A percentile compares a stretch with the other conserved stretches of the same genome.
Conservation (phyloP, 2,888 invertebrate genomes). For the Tipula helvola region DNA sequence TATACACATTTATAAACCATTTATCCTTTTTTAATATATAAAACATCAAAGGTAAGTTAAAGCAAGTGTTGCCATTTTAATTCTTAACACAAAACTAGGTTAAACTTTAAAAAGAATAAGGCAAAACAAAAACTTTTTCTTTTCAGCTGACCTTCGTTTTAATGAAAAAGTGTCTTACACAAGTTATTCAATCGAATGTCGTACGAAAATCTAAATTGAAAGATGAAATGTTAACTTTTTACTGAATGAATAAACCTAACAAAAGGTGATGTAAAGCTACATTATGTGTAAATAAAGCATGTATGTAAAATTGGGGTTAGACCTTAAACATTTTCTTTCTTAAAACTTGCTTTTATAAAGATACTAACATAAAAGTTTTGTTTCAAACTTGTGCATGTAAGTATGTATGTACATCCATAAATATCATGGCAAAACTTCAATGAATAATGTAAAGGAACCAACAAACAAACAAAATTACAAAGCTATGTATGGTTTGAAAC, state of each 20-base stretch:
- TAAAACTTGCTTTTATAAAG: background rate
- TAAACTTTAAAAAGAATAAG: background rate
- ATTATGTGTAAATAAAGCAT: background rate
- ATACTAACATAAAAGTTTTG: background rate
- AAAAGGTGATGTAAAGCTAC: background rate
- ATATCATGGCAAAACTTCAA: background rate
- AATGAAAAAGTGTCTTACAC: background rate
- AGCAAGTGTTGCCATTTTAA: too few relatives aligned
- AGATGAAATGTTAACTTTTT: background rate
- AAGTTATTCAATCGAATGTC: background rate
- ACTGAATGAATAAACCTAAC: background rate
- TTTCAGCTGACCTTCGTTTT: background rate
- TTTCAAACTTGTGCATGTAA: background rate
- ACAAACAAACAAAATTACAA: background rate
- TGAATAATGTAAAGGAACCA: background rate
- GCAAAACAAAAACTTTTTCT: background rate
- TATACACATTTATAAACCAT: too few relatives aligned
- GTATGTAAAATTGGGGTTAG: background rate
- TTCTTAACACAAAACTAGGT: background rate
- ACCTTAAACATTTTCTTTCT: background rate
- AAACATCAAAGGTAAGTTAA: too few relatives aligned
- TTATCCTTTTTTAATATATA: too few relatives aligned
- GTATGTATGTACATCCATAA: background rate
- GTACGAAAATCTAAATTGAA: background rate
- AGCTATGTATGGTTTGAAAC: background rate